Evolutionary conservation across 2,888 invertebrate species (phyloP).

Genomic region (Reticulitermes lucifugus): DNA sequence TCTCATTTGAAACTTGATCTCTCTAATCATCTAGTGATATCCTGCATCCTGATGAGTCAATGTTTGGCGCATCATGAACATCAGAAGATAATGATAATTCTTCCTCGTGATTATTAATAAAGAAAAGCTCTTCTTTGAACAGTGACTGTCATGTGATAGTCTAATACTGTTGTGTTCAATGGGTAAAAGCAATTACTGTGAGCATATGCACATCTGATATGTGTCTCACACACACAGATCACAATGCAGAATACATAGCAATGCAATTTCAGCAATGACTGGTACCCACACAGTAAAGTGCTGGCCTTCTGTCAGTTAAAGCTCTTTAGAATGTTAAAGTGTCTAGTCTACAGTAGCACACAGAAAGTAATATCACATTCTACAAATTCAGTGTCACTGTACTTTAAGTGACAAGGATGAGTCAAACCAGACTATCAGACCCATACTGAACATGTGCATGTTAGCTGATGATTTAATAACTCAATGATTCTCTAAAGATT

Average conservation of each 20-base stretch:
- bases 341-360: background rate
- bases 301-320: background rate
- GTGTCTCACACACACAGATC: too few species aligned
- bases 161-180: too few species aligned
- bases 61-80: too few species aligned
- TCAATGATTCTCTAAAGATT: too few species aligned
- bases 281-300: background rate
- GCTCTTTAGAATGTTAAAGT: background rate
- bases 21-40: background rate
- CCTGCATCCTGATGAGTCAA: background rate
- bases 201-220: too few species aligned
- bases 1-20: background rate
- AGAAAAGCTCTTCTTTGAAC: too few species aligned
- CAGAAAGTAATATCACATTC: background rate
- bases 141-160: too few species aligned
- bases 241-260: background rate
- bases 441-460: background rate
- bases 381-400: background rate
- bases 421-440: background rate
- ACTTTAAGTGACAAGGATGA: background rate
- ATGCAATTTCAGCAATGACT: background rate
- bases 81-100: too few species aligned
- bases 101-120: too few species aligned
- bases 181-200: too few species aligned
- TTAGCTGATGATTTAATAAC: background rate